Percentiles rank a stretch among this genome's conserved stretches.
phyloP scores from a whole-genome alignment of 2,797 vertebrate genomes.

The Anas acuta region DNA sequence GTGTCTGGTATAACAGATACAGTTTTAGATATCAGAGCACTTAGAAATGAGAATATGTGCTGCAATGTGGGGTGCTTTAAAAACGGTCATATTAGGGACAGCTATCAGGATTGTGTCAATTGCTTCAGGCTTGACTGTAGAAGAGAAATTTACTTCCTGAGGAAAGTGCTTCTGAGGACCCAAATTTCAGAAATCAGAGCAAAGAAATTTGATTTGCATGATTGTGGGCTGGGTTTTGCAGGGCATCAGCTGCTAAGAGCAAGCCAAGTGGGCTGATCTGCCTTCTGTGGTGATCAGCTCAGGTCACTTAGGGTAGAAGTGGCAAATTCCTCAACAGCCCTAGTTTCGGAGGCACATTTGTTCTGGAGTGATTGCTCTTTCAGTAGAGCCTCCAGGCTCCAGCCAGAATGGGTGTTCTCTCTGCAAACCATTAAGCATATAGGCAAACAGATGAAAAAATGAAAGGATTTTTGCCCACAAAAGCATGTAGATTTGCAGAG shows the following conservation, averaged over 20 bases:
- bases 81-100: not conserved
- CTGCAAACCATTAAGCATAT: accelerated
- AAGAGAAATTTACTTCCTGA: not conserved
- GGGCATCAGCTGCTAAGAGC: not conserved
- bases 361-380: not conserved
- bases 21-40: not conserved
- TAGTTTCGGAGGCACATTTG: not conserved
- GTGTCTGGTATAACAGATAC: not conserved
- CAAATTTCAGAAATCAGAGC: not conserved
- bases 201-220: not conserved
- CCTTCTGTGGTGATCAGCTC: not conserved
- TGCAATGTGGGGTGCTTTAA: not conserved
- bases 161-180: not conserved
- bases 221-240: not conserved
- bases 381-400: not conserved
- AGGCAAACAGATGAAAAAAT: not conserved
- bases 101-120: not conserved
- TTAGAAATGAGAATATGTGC: not conserved
- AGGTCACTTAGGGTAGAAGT: not conserved
- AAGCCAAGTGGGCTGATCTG: not conserved
- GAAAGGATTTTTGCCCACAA: not conserved
- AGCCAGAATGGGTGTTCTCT: not conserved
- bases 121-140: not conserved
- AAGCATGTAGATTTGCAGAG: not conserved
- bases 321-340: not conserved